Base-by-base conservation (phyloP, 2,113 vertebrate genomes). In the Phodopus roborovskii region DNA sequence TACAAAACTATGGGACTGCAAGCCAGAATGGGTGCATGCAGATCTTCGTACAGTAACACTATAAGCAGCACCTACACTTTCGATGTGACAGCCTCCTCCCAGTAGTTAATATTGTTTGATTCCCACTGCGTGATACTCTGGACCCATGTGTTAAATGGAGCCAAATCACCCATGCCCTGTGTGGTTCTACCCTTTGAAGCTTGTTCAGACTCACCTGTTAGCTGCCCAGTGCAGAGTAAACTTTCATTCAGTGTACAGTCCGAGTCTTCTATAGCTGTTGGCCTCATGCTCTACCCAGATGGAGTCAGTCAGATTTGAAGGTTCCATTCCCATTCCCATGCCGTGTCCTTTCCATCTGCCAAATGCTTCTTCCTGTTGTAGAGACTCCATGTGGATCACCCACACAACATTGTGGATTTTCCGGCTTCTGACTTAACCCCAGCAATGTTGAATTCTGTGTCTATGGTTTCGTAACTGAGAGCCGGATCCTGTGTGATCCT, bases 161-260 rank as follows among this genome's bases (percentile, higher is more conserved):
- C 56, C 48, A 26, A 36, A 85, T 30, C 50, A 28, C 36, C 60
- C 19, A 82, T 45, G 53, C 15, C 75, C 39, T 62, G 7, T 81
- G 22, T 74, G 56, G 68, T 12, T 96, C 73, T 84, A 5, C 77
- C 33, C 53, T 78, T 78, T 94, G 62, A 92, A 73, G 93, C 42
- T 62, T 95, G 64, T 89, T 79, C 39, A 30, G 48, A 88, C 13
- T 79, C n/a, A 39, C 2, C 50, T 71, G 30, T 84, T 36, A 71
- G 30, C 68, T 33, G 17, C 45, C 39, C 56, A 85, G 56, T 1
- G 50, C 33, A 45, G 58, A 73, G 39, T 24, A 81, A n/a, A 85
- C 74, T 84, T 85, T 39, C 71, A 28, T 92, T 92, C 36, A 60
- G 28, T 22, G 4, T 60, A 33, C 77, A 26, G 39, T 56, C 62